Evolutionary conservation across 2,113 vertebrate species (phyloP).

Genomic region (Grus americana): DNA sequence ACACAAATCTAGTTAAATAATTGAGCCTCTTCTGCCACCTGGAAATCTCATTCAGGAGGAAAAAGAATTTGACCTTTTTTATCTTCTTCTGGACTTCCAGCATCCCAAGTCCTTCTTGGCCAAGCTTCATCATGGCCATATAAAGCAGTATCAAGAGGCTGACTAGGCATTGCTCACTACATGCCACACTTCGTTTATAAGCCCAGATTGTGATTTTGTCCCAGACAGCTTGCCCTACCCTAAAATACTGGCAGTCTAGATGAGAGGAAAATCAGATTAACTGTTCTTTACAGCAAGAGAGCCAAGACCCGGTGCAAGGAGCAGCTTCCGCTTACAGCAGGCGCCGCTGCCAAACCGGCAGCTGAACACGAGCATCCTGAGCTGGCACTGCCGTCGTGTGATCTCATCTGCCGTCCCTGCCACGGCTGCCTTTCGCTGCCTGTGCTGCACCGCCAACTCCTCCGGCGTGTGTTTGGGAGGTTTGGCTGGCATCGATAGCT

Average conservation of each 20-base stretch:
- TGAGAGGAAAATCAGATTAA: constrained; percentile 12
- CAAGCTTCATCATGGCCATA: not conserved
- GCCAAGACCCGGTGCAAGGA: not conserved
- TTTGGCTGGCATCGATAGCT: not conserved
- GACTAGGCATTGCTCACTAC: not conserved
- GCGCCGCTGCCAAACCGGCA: rapidly evolving
- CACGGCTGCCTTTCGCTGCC: not conserved
- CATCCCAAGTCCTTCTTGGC: not conserved
- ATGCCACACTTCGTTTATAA: not conserved
- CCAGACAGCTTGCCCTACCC: not conserved
- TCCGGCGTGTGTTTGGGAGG: not conserved
- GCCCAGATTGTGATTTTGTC: not conserved
- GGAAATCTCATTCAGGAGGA: not conserved
- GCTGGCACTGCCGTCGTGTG: not conserved
- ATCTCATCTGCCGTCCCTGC: not conserved
- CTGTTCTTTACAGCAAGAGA: not conserved
- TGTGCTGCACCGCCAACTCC: not conserved
- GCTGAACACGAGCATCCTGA: not conserved
- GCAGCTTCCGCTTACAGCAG: not conserved
- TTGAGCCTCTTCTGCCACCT: not conserved
- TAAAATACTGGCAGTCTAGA: not conserved
- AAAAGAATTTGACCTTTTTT: constrained; percentile 17
- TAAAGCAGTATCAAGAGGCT: not conserved
- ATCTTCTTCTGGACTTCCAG: not conserved
- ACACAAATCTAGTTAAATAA: not conserved